Conservation (phyloP, 2,888 invertebrate species). For the Lymantria dispar region DNA sequence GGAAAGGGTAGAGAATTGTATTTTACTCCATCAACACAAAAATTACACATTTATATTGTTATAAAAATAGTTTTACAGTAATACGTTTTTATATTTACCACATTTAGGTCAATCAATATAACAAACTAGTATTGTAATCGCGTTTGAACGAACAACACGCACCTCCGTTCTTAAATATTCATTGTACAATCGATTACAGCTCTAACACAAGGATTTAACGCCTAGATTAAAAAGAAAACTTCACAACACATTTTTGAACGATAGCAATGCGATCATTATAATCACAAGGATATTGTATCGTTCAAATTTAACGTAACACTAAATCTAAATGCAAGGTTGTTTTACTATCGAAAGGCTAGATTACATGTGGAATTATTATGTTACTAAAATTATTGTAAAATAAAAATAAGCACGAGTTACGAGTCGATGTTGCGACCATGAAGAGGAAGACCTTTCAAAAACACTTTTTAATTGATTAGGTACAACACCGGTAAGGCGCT, state of each 20-base stretch:
- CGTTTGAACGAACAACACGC: slow-evolving; percentile 44
- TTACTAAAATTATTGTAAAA: slow-evolving; percentile 6
- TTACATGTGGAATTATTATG: slow-evolving; percentile 10
- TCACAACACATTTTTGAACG: background rate
- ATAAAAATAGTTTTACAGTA: slow-evolving; percentile 6
- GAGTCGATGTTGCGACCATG: slow-evolving; percentile 8
- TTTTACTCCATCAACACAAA: too few species aligned
- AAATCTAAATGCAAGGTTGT: slow-evolving; percentile 1
- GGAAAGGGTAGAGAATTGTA: too few species aligned
- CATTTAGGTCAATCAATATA: slow-evolving; percentile 75
- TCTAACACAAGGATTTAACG: slow-evolving; percentile 15
- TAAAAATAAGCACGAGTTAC: slow-evolving; percentile 3
- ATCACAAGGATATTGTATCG: background rate
- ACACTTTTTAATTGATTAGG: background rate
- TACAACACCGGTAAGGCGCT: background rate
- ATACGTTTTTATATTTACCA: slow-evolving; percentile 18
- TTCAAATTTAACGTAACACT: background rate
- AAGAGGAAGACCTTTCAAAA: slow-evolving; percentile 8
- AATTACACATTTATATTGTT: too few species aligned
- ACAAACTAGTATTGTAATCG: slow-evolving; percentile 39
- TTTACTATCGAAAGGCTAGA: slow-evolving; percentile 7
- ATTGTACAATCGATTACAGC: slow-evolving; percentile 38
- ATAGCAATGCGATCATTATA: too few species aligned
- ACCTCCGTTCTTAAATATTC: slow-evolving; percentile 40
- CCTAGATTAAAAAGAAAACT: background rate